Base-by-base conservation (phyloP, 2,113 vertebrate species). In the Corythoichthys haematopterus region DNA sequence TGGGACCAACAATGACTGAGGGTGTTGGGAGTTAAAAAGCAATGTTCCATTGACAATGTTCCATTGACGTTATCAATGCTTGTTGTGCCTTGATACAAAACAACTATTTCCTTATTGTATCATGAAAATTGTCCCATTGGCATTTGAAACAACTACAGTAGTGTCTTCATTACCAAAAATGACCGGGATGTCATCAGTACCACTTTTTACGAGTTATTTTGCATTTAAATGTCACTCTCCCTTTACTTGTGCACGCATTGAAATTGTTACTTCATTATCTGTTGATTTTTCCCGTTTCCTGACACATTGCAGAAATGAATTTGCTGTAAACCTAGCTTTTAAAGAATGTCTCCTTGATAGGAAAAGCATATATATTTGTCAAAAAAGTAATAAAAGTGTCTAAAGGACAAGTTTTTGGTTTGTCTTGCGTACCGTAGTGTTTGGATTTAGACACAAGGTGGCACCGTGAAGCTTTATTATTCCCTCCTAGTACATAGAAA, bases 291-390 rank as follows among this genome's bases (percentile, higher is more conserved):
- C 70, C 83, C 80, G 77, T 84, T 88, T 87, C 81, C 81, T 83
- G 80, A 87, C 84, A 85, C 74, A 80, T 80, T 86, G 79, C 89
- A 87, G 85, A 82, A 81, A 82, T 84, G 71, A 75, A 76, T 90
- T 89, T 90, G 86, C 87, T 91, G 89, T 90, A 89, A 88, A 88
- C 84, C 84, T 86, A 85, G 89, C 86, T 88, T 87, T 88, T 70
- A 86, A 87, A 90, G 85, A 83, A 87, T 88, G 85, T 90, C 88
- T 90, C 87, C 84, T 85, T 72, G 47, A 74, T 80, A 85, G 86
- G 86, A 81, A 87, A 88, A 84, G 74, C 81, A 89, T 90, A 91
- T 92, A 92, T 93, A 92, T 92, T 91, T 92, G 92, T 92, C 90
- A 90, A 90, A 92, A 91, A 93, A 90, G 79, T 80, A 92, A 89